These are phyloP conservation scores for Apistogramma diplotaenia DNA, from an alignment of 2,113 vertebrate genomes.

Conservation along the genomic window DNA sequence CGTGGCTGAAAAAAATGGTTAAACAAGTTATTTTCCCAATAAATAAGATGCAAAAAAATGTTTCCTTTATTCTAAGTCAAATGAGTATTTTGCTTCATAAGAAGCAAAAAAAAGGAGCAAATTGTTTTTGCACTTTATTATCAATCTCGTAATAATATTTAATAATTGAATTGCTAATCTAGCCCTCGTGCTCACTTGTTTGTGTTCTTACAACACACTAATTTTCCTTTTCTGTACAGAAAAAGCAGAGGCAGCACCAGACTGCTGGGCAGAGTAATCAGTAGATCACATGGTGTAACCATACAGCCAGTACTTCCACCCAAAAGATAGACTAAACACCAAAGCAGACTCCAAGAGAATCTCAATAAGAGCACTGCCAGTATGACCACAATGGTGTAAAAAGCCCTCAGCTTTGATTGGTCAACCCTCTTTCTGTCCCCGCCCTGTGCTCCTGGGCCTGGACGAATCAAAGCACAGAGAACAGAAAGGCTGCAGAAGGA, in stretches of 20 bases:
- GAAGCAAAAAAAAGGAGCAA: too few relatives aligned
- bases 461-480: neutral
- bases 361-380: neutral
- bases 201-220: neutral
- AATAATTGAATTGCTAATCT: too few relatives aligned
- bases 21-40: too few relatives aligned
- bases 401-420: neutral
- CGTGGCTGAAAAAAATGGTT: too few relatives aligned
- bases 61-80: too few relatives aligned
- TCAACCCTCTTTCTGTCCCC: neutral
- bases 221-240: neutral
- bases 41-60: too few relatives aligned
- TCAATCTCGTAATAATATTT: too few relatives aligned
- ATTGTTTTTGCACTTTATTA: too few relatives aligned
- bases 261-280: neutral
- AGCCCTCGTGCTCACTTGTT: neutral
- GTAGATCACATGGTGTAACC: fast-evolving
- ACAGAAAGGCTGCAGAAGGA: conserved; percentile 5
- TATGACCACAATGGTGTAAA: neutral
- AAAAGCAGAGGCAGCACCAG: conserved; percentile 17
- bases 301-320: fast-evolving
- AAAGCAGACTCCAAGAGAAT: neutral
- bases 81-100: too few relatives aligned
- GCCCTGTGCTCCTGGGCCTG: neutral
- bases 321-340: neutral